A percentile compares a stretch with the other conserved stretches of the same genome.
phyloP scores from a whole-genome alignment of 2,888 invertebrate genomes.

The Abrostola tripartita region DNA sequence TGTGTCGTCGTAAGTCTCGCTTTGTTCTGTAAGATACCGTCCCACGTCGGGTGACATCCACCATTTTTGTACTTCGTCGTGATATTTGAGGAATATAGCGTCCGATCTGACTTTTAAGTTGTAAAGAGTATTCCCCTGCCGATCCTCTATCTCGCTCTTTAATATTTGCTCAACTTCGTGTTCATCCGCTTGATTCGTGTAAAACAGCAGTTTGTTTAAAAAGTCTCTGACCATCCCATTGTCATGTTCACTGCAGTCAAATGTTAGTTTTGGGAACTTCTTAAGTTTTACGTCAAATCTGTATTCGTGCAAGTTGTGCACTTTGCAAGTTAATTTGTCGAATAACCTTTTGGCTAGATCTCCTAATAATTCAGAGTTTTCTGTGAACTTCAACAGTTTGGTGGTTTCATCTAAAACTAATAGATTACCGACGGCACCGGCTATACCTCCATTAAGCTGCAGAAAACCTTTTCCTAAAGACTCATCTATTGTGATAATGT shows the following conservation, averaged over 20 bases:
- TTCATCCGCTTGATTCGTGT: slow-evolving; percentile 32
- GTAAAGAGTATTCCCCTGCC: neutral
- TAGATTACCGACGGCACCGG: slow-evolving; percentile 25
- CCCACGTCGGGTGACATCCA: slow-evolving; percentile 18
- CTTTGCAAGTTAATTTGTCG: neutral
- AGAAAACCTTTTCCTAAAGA: slow-evolving; percentile 11
- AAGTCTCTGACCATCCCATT: slow-evolving; percentile 14
- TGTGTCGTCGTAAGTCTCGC: slow-evolving; percentile 5
- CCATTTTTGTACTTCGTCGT: slow-evolving; percentile 44
- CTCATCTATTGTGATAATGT: slow-evolving; percentile 21
- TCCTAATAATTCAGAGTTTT: neutral
- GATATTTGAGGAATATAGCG: slow-evolving; percentile 32
- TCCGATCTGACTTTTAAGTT: slow-evolving; percentile 20
- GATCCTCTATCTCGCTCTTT: slow-evolving; percentile 28
- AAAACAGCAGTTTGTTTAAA: slow-evolving; percentile 25
- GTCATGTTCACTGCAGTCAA: slow-evolving; percentile 11
- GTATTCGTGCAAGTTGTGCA: slow-evolving; percentile 13
- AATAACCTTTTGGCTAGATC: neutral
- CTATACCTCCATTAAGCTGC: slow-evolving; percentile 22
- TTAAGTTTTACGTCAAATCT: slow-evolving; percentile 5
- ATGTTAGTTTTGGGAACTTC: slow-evolving; percentile 15
- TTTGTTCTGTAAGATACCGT: slow-evolving; percentile 25
- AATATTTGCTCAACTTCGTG: slow-evolving; percentile 19
- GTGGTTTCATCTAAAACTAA: slow-evolving; percentile 15
- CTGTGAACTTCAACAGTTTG: slow-evolving; percentile 16